Conservation (phyloP, 2,113 vertebrate species). For the Malurus melanocephalus region DNA sequence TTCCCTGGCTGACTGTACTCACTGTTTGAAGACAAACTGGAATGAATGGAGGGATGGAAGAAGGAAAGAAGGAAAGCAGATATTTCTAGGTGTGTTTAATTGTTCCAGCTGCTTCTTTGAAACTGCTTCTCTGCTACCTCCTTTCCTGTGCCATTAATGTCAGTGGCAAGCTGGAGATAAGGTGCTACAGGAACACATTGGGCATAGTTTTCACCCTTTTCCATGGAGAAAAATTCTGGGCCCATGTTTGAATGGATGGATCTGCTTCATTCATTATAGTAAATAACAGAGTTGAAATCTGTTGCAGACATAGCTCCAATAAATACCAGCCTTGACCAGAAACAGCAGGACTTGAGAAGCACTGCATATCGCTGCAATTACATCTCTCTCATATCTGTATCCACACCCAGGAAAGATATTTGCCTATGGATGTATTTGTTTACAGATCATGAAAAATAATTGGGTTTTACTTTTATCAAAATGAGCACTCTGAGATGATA, state of each 20-base stretch:
- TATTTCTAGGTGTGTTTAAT: background rate
- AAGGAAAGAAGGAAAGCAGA: background rate
- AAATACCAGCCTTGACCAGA: background rate
- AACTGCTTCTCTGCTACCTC: background rate
- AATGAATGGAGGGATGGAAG: fast-evolving
- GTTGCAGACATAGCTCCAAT: background rate
- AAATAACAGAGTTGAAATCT: background rate
- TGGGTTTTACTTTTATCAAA: background rate
- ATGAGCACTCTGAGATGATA: background rate
- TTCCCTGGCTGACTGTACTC: background rate
- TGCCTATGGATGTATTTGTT: background rate
- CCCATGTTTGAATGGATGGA: background rate
- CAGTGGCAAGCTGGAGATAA: background rate
- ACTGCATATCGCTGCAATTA: background rate
- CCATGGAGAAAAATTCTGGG: background rate
- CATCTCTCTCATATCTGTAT: background rate
- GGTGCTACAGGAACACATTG: background rate
- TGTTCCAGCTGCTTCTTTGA: background rate
- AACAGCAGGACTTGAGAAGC: background rate
- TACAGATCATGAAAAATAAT: background rate
- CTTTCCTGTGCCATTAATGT: background rate
- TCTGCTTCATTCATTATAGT: background rate
- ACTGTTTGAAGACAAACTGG: background rate
- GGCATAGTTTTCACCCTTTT: background rate
- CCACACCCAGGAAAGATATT: fast-evolving